Evolutionary conservation across 92 coral and sea anemone species (phyloP), one percentile per base, ranked within the genome.

Genomic region (Montipora capitata): DNA sequence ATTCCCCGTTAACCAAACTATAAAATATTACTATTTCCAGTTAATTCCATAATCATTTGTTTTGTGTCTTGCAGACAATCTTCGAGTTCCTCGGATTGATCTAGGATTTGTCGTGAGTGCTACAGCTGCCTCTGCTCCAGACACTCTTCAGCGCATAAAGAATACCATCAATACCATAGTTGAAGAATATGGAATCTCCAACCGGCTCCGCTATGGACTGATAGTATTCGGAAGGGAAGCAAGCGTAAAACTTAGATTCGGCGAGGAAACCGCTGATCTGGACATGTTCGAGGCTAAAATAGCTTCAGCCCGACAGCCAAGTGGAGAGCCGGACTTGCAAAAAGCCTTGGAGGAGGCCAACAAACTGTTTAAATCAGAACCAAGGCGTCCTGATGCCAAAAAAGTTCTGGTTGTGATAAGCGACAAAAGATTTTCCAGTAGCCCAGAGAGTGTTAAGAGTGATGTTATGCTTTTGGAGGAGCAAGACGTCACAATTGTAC

Each of bases 321-420:
- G 6, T 9, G 82, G 88, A 13, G 82, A 66, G 20, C 81, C 88
- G 45, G 44, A 74, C 49, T 63, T 84, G 8, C 74, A 84, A 18
- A 64, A 83, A 81, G 94, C 92, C 11, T 86, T 94, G 3, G 88
- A 92, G 62, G 91, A 82, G 49, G 97, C 92, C 4, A 78, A 78
- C 65, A 68, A 17, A 57, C 6, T 92, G 67, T 92, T 94, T 17
- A 86, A 86, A 10, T 82, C 81, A 2, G 76, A 51, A 7, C 61
- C 85, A 43, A 77, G 61, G 13, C 92, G 95, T 65, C 92, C 96
- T 12, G 84, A 65, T 59, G 96, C 94, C 10, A 85, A 83, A 27
- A 92, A 84, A 68, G 98, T 95, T 5, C 66, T 97, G 38, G 97
- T 97, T 9, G 91, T 97, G 3, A 87, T 97, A 20, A 88, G 89